Evolutionary conservation across 2,888 invertebrate species (phyloP).

Genomic region (Ophioninae sp.): DNA sequence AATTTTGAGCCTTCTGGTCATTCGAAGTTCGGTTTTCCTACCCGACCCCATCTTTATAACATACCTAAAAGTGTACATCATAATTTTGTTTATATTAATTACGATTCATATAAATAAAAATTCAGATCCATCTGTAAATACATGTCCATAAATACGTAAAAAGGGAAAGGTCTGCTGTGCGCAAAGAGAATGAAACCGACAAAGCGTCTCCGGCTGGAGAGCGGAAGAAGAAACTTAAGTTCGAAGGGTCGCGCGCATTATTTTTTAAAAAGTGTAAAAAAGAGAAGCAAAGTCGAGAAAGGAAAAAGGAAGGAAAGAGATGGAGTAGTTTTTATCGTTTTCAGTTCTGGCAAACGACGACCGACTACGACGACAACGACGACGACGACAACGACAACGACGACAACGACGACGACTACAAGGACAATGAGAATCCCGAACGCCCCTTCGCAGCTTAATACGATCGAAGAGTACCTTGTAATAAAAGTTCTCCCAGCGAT

Average conservation of each 20-base stretch:
- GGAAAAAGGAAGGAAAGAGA: slow-evolving; percentile 36
- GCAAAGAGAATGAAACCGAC: slow-evolving; percentile 51
- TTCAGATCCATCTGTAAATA: neutral
- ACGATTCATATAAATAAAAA: neutral
- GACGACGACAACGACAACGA: neutral
- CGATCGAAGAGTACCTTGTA: slow-evolving; percentile 65
- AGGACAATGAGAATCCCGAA: slow-evolving; percentile 58
- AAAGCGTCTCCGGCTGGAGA: slow-evolving; percentile 45
- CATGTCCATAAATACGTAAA: neutral
- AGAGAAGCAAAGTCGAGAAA: slow-evolving; percentile 18
- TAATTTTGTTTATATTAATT: too few species aligned
- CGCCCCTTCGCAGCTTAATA: slow-evolving; percentile 64
- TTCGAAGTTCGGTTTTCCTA: too few species aligned
- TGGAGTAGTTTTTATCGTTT: slow-evolving; percentile 65
- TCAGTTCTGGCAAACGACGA: slow-evolving; percentile 65
- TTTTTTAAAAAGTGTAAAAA: neutral
- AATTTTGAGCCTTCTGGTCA: too few species aligned
- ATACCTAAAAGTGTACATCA: too few species aligned
- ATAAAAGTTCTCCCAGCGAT: slow-evolving; percentile 64
- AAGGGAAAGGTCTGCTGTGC: neutral
- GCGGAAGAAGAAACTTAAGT: slow-evolving; percentile 56
- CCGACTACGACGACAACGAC: slow-evolving; percentile 45
- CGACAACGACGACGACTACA: slow-evolving; percentile 45
- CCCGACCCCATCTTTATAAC: too few species aligned
- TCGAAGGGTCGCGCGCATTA: slow-evolving; percentile 48